A percentile compares a stretch with the other conserved stretches of the same genome.
Conservation (phyloP, 2,888 invertebrate genomes). For the Xestoiulus laeticollis region DNA sequence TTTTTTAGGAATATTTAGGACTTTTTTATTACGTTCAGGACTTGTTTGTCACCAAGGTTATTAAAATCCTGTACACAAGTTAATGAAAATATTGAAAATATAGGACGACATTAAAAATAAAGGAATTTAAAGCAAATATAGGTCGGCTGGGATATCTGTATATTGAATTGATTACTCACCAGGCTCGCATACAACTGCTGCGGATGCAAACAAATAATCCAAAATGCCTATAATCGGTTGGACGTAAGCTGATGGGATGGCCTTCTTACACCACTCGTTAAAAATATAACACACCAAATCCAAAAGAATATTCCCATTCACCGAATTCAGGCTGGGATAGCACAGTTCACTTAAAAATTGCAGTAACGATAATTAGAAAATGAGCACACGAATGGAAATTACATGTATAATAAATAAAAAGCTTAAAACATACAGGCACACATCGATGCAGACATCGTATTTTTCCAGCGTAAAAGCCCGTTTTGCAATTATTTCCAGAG, state of each 20-base stretch:
- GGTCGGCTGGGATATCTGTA: no score
- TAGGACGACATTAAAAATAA: no score
- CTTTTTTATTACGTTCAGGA: no score
- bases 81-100: no score
- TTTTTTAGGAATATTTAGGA: no score
- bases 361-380: background rate
- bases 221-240: background rate
- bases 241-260: background rate
- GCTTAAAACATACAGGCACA: background rate
- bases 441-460: background rate
- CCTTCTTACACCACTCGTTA: constrained; percentile 7
- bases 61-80: no score
- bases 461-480: background rate
- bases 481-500: constrained; percentile 28
- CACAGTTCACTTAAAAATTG: background rate
- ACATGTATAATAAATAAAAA: background rate
- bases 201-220: background rate
- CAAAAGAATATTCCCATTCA: background rate
- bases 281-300: background rate
- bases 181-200: background rate
- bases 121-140: no score
- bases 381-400: background rate
- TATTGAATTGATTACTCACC: background rate
- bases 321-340: background rate
- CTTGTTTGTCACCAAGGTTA: no score